These are phyloP conservation scores for Urosaurus nigricauda DNA, from an alignment of 2,797 vertebrate genomes.

Conservation along the genomic window DNA sequence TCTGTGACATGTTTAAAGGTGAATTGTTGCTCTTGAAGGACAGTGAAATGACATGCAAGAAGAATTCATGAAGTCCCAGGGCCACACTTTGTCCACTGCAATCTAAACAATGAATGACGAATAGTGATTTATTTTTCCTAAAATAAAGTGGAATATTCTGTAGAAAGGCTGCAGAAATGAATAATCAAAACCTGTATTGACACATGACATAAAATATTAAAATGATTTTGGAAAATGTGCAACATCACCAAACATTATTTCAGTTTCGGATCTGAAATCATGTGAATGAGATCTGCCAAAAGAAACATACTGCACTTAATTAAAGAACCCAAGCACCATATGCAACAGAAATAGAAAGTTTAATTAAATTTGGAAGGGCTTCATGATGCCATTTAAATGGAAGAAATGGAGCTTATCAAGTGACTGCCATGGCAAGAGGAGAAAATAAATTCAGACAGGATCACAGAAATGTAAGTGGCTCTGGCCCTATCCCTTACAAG, in stretches of 20 bases:
- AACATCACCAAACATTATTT: conserved; percentile 40
- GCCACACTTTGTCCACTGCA: no score
- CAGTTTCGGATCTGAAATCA: conserved; percentile 45
- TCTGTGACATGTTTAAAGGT: no score
- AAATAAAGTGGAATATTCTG: conserved; percentile 1
- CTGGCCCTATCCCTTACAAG: not conserved
- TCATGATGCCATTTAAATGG: conserved; percentile 33
- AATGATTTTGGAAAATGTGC: conserved; percentile 24
- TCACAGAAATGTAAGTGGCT: not conserved
- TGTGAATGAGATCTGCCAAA: conserved; percentile 7
- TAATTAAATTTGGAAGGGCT: conserved; percentile 39
- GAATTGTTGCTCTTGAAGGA: no score
- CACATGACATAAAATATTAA: not conserved
- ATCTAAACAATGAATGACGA: not conserved
- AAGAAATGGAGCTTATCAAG: conserved; percentile 37
- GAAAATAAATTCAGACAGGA: conserved; percentile 1
- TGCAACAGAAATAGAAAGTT: conserved; percentile 35
- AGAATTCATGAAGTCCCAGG: no score
- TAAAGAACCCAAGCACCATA: conserved; percentile 48
- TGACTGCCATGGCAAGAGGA: not conserved
- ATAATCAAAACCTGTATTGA: fast-evolving
- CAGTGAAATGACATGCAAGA: no score
- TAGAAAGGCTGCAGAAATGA: not conserved
- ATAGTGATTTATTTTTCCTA: not conserved
- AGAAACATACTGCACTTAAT: conserved; percentile 31